These are phyloP conservation scores for Sphinx pinastri DNA, from an alignment of 2,888 invertebrate genomes.

Conservation along the genomic window DNA sequence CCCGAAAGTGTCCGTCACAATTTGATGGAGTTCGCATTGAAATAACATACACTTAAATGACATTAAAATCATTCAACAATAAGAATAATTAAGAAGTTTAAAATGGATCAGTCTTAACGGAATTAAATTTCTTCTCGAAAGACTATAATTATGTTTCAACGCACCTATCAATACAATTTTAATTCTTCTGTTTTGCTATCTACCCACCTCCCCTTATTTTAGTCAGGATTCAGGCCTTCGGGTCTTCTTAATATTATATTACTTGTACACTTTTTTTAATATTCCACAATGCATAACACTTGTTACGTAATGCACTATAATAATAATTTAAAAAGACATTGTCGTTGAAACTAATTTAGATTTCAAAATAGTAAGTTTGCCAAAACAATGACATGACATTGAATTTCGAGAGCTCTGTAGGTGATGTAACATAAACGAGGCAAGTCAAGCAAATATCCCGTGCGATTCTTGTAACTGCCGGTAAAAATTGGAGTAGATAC, in stretches of 20 bases:
- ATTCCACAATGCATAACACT: too few species aligned
- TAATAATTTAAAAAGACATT: not conserved
- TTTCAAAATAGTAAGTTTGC: not conserved
- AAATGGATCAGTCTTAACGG: not conserved
- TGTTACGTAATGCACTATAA: not conserved
- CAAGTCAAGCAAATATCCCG: not conserved
- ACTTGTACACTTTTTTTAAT: too few species aligned
- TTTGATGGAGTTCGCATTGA: constrained; percentile 48
- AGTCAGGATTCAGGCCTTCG: not conserved
- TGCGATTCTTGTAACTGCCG: not conserved
- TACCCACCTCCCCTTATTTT: not conserved
- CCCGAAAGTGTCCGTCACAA: constrained; percentile 51
- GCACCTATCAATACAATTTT: not conserved
- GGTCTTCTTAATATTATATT: too few species aligned
- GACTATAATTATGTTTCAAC: not conserved
- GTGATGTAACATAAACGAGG: constrained; percentile 1
- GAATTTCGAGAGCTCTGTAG: constrained; percentile 7
- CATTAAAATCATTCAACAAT: not conserved
- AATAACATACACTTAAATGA: constrained; percentile 12
- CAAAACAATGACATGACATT: constrained; percentile 19
- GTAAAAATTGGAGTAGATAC: not conserved
- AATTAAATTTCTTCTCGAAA: not conserved
- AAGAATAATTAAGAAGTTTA: not conserved
- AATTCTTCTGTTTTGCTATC: not conserved
- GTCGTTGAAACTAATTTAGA: not conserved